Base-by-base conservation (phyloP, 2,797 vertebrate genomes). In the Lindbergichthys nudifrons region DNA sequence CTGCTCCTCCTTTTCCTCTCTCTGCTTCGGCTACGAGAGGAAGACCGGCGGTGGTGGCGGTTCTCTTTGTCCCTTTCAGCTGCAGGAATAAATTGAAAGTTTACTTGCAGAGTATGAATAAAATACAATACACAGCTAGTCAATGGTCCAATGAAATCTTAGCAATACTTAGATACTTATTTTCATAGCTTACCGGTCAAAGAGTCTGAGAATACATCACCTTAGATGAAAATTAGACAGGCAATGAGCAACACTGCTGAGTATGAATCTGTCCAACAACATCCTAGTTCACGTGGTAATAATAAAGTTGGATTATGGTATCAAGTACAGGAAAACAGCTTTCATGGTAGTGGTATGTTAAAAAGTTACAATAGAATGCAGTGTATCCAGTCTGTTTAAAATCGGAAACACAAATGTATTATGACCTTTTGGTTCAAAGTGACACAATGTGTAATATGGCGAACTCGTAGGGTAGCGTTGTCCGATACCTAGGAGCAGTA, bases 21-120 rank as follows among this genome's bases (percentile, higher is more conserved):
- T 63, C 96, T 94, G 93, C 97, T 98, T 11, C 95, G 95, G 61
- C 96, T 95, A 80, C 95, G 96, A 19, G 96, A 96, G 54, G 96
- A 95, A 78, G 96, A 97, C 68, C 96, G 95, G 52, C 96, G 93
- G 79, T 97, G 95, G 75, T 98, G 97, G 26, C 96, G 96, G 86
- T 98, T 98, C 90, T 97, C 97, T 85, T 98, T 98, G 91, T 97
- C 97, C 18, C 96, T 91, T 76, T 98, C 97, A 93, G 93, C 92
- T 93, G 78, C 15, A 65, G 23, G n/a, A 65, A 69, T 26, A 54
- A 11, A 58, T 8, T 4, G 16, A 36, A 36, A 7, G 6, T 47
- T 59, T 78, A 63, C 5, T 53, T 19, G 59, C 32, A 67, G 5
- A 75, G 9, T 0, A 2, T 12, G 21, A 10, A 15, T 3, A n/a